phyloP scores from a whole-genome alignment of 2,888 invertebrate species.

The Anorthoa munda region DNA sequence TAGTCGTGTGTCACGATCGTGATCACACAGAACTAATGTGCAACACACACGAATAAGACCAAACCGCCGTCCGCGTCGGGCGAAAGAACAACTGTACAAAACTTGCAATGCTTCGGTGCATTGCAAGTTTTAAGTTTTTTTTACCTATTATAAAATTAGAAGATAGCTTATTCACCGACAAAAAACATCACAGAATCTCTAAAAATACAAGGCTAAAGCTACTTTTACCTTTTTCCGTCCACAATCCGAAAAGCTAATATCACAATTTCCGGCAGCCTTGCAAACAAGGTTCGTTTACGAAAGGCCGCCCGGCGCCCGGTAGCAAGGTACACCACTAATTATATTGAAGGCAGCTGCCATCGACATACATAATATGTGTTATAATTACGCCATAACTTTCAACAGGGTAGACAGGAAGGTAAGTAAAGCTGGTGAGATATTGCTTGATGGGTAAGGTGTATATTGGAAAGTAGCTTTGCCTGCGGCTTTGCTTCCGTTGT shows the following conservation, averaged over 20 bases:
- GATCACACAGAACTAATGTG: too few relatives aligned
- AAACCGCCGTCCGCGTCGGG: too few relatives aligned
- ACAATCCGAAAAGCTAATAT: slow-evolving; percentile 50
- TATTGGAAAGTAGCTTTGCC: slow-evolving; percentile 1
- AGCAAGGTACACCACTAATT: slow-evolving; percentile 29
- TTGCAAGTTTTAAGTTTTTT: too few relatives aligned
- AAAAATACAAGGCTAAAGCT: slow-evolving; percentile 14
- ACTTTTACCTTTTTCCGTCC: not conserved
- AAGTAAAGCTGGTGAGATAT: slow-evolving; percentile 40
- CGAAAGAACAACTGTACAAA: too few relatives aligned
- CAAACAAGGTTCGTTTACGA: slow-evolving; percentile 24
- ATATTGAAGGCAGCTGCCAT: slow-evolving; percentile 34
- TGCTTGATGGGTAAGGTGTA: not conserved
- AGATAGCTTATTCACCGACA: too few relatives aligned
- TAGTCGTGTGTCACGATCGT: too few relatives aligned
- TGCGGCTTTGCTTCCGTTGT: fast-evolving
- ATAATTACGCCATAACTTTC: slow-evolving; percentile 41
- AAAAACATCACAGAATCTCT: not conserved
- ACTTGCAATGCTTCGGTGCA: too few relatives aligned
- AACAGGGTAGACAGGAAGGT: slow-evolving; percentile 31
- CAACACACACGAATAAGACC: too few relatives aligned
- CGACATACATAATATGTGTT: slow-evolving; percentile 37
- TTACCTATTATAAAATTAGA: too few relatives aligned
- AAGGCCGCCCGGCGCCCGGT: not conserved
- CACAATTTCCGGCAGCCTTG: slow-evolving; percentile 23